These are phyloP conservation scores for Apamea monoglypha DNA, from an alignment of 2,888 invertebrate species.

Conservation along the genomic window DNA sequence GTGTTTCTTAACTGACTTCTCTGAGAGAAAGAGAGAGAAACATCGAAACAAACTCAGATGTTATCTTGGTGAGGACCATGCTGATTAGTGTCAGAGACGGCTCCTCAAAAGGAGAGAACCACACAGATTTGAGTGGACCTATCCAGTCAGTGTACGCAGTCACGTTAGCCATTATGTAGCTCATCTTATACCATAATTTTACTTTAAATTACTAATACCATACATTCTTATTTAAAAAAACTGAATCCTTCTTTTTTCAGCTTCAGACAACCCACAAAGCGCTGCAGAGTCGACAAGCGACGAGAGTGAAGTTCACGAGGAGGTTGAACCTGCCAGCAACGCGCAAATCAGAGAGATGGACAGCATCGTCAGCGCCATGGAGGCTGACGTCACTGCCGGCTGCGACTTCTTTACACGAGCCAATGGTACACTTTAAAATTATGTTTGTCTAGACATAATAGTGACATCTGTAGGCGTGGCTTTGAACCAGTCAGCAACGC, in stretches of 20 bases:
- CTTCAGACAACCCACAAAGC: conserved; percentile 66
- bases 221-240: not conserved
- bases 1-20: not conserved
- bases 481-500: not conserved
- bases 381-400: conserved; percentile 87
- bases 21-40: not conserved
- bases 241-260: conserved; percentile 46
- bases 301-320: conserved; percentile 77
- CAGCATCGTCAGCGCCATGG: conserved; percentile 91
- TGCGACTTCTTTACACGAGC: conserved; percentile 79
- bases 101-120: not conserved
- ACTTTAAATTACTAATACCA: not conserved
- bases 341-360: conserved; percentile 87
- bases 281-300: conserved; percentile 78
- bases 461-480: not conserved
- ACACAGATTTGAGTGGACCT: not conserved
- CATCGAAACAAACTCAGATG: not conserved
- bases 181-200: not conserved
- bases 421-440: conserved; percentile 64
- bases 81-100: not conserved
- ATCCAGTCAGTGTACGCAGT: not conserved
- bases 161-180: not conserved
- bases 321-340: conserved; percentile 79
- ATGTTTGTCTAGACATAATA: not conserved
- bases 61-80: not conserved